Percentiles rank a stretch among this genome's conserved stretches.
These are phyloP conservation scores for Aptenodytes patagonicus DNA, from an alignment of 2,113 vertebrate species.

Conservation along the genomic window DNA sequence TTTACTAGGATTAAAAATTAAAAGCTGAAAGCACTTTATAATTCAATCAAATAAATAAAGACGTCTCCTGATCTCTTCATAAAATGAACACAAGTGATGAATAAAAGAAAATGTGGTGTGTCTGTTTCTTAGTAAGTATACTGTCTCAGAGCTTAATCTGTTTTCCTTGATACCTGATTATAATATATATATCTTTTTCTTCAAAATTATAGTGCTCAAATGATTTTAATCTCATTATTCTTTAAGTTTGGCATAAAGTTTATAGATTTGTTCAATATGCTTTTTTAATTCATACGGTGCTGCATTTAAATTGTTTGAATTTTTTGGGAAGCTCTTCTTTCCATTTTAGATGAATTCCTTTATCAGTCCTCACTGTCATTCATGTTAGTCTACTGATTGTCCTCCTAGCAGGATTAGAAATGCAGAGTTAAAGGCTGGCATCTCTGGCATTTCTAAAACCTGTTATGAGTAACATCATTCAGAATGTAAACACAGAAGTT, in stretches of 20 bases:
- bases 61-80: neutral
- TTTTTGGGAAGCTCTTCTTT: neutral
- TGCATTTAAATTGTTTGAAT: neutral
- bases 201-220: neutral
- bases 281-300: neutral
- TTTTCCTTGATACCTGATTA: neutral
- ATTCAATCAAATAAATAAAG: constrained; percentile 3
- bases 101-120: neutral
- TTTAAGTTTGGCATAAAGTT: neutral
- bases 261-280: neutral
- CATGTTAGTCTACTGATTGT: neutral
- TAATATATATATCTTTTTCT: neutral
- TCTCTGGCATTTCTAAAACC: neutral
- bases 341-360: neutral
- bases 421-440: neutral
- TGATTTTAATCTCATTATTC: neutral
- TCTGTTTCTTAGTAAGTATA: neutral
- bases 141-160: neutral
- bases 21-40: constrained; percentile 17
- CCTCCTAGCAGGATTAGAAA: neutral
- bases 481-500: neutral
- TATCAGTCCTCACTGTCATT: neutral
- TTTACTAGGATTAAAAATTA: neutral
- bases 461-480: neutral
- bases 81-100: neutral